Percentiles rank a stretch among this genome's conserved stretches.
Evolutionary conservation across 2,888 invertebrate genomes (phyloP).

Genomic region (Lymantria monacha): DNA sequence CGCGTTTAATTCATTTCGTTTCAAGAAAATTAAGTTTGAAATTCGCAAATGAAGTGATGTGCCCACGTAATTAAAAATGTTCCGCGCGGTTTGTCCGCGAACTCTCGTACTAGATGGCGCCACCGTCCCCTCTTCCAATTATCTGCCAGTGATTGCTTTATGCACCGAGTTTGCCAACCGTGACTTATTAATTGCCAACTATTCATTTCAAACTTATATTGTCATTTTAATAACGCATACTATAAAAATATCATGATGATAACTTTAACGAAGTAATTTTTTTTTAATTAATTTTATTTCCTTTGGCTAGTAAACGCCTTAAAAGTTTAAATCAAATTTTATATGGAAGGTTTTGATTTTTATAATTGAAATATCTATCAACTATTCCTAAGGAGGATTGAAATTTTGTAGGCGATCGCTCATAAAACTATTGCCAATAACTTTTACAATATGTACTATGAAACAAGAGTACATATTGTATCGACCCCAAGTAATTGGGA

Average conservation of each 20-base stretch:
- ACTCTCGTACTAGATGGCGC: conserved; percentile 24
- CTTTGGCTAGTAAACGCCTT: too few relatives aligned
- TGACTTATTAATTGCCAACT: conserved; percentile 44
- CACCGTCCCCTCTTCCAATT: conserved; percentile 33
- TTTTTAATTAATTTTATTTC: too few relatives aligned
- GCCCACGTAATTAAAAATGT: conserved; percentile 66
- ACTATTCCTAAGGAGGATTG: too few relatives aligned
- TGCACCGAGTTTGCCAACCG: conserved; percentile 44
- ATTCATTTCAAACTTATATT: conserved; percentile 36
- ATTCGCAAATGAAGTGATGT: conserved; percentile 64
- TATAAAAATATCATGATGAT: background rate
- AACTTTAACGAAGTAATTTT: background rate
- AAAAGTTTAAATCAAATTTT: too few relatives aligned
- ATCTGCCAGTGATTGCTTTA: conserved; percentile 51
- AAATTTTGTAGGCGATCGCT: too few relatives aligned
- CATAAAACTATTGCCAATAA: too few relatives aligned
- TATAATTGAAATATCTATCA: too few relatives aligned
- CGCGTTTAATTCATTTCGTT: conserved; percentile 23
- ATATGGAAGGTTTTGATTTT: too few relatives aligned
- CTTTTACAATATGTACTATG: too few relatives aligned
- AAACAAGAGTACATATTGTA: too few relatives aligned
- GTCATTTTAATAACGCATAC: conserved; percentile 10
- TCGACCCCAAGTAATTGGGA: too few relatives aligned
- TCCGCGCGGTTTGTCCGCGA: conserved; percentile 35
- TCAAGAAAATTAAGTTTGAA: conserved; percentile 39